Percentiles rank a stretch among this genome's conserved stretches.
Conservation (phyloP, 2,888 invertebrate genomes). For the Tenthredo notha region DNA sequence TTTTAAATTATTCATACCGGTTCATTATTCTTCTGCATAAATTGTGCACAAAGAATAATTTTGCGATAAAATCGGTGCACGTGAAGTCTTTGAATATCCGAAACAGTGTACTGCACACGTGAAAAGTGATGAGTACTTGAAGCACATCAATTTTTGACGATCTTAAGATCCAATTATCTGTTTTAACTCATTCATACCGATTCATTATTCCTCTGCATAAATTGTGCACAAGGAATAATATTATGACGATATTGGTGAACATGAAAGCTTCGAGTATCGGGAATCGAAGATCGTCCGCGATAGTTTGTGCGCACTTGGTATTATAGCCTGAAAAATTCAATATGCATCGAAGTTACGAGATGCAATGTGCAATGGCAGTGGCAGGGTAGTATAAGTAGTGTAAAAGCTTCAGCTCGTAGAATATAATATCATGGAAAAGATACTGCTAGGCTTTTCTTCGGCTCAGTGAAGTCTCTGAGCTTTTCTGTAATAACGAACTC, state of each 20-base stretch:
- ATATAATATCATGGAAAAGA: background rate
- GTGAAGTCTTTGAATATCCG: too few relatives aligned
- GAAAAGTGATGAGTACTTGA: too few relatives aligned
- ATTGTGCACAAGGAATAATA: background rate
- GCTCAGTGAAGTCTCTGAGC: background rate
- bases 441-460: background rate
- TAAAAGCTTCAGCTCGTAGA: background rate
- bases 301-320: background rate
- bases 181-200: too few relatives aligned
- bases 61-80: too few relatives aligned
- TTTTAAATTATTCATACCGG: too few relatives aligned
- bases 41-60: too few relatives aligned
- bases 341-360: constrained; percentile 1
- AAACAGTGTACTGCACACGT: too few relatives aligned
- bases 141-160: too few relatives aligned
- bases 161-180: too few relatives aligned
- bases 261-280: background rate
- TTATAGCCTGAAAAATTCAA: constrained; percentile 3
- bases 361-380: background rate
- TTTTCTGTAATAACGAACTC: constrained; percentile 21
- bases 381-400: constrained; percentile 12
- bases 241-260: background rate
- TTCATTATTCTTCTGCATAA: too few relatives aligned
- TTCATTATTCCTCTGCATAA: background rate
- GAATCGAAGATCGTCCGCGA: constrained; percentile 6